Evolutionary conservation across 2,797 vertebrate genomes (phyloP).

Genomic region (Lutjanus argentimaculatus): DNA sequence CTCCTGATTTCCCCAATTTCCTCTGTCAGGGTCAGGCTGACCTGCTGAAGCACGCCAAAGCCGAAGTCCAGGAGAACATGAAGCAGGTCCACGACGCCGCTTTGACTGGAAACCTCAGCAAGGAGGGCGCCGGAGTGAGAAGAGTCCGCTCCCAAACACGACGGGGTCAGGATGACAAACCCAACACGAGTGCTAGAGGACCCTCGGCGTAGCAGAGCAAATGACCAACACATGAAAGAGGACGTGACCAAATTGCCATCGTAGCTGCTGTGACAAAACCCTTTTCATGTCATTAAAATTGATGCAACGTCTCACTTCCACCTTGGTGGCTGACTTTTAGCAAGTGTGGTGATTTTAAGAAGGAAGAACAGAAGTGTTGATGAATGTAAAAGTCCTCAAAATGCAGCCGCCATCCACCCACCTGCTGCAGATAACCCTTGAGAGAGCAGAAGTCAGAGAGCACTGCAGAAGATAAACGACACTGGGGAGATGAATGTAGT

Average conservation of each 20-base stretch:
- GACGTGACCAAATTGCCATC: constrained; percentile 12
- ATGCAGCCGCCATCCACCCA: constrained; percentile 20
- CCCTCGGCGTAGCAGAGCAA: constrained; percentile 25
- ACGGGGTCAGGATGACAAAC: constrained; percentile 84
- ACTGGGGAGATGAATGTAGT: constrained; percentile 59
- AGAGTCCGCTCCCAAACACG: constrained; percentile 76
- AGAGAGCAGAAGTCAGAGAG: constrained; percentile 2
- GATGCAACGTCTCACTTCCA: not conserved
- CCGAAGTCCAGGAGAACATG: constrained; percentile 93
- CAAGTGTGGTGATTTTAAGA: constrained; percentile 9
- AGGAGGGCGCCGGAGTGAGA: constrained; percentile 79
- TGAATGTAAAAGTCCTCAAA: constrained; percentile 42
- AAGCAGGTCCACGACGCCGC: constrained; percentile 95
- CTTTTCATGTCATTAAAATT: not conserved
- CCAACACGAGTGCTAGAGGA: constrained; percentile 24
- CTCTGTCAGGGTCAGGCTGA: constrained; percentile 92
- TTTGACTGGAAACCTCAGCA: constrained; percentile 91
- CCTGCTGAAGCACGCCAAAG: constrained; percentile 93
- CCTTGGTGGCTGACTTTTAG: constrained; percentile 18
- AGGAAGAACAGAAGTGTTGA: constrained; percentile 8
- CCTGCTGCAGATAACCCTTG: constrained; percentile 6
- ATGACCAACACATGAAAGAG: not conserved
- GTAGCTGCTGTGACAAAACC: constrained; percentile 38
- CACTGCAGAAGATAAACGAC: constrained; percentile 5
- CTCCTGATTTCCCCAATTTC: not conserved